Percentiles rank a stretch among this genome's conserved stretches.
These are phyloP conservation scores for Paraplagusia blochii DNA, from an alignment of 2,113 vertebrate genomes.

Conservation along the genomic window DNA sequence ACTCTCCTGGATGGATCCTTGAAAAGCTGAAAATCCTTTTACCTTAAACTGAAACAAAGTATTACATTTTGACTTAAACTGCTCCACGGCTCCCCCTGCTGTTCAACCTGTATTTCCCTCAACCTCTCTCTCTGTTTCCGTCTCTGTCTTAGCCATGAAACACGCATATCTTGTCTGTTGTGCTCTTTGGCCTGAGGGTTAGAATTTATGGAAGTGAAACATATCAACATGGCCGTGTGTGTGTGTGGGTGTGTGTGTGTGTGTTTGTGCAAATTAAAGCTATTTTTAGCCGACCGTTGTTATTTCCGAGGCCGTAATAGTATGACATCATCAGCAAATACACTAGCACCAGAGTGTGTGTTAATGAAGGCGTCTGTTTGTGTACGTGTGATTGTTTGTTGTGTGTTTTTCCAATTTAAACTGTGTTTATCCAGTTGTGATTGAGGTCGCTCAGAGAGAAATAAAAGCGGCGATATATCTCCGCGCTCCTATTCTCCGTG, in stretches of 20 bases:
- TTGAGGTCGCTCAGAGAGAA: constrained; percentile 23
- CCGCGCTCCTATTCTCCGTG: constrained; percentile 9
- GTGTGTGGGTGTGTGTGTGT: neutral
- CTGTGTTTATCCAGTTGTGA: constrained; percentile 32
- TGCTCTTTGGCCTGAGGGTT: neutral
- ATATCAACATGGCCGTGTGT: constrained; percentile 7
- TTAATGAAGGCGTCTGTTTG: neutral
- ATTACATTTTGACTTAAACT: too few relatives aligned
- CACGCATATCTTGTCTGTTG: neutral
- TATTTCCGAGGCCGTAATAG: constrained; percentile 17
- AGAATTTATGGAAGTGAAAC: neutral
- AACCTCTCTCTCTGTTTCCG: neutral
- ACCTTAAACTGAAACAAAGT: too few relatives aligned
- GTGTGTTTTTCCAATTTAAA: constrained; percentile 1
- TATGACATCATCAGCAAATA: neutral
- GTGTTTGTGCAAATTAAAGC: neutral
- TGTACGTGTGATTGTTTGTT: neutral
- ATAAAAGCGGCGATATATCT: constrained; percentile 45
- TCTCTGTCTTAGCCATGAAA: neutral
- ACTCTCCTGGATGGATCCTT: too few relatives aligned
- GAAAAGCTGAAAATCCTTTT: too few relatives aligned
- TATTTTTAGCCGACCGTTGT: constrained; percentile 26
- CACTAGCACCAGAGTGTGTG: neutral
- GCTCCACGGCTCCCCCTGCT: too few relatives aligned
- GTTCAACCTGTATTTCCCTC: neutral